Conservation (phyloP, 2,888 invertebrate species). For the Acanthosoma haemorrhoidale region DNA sequence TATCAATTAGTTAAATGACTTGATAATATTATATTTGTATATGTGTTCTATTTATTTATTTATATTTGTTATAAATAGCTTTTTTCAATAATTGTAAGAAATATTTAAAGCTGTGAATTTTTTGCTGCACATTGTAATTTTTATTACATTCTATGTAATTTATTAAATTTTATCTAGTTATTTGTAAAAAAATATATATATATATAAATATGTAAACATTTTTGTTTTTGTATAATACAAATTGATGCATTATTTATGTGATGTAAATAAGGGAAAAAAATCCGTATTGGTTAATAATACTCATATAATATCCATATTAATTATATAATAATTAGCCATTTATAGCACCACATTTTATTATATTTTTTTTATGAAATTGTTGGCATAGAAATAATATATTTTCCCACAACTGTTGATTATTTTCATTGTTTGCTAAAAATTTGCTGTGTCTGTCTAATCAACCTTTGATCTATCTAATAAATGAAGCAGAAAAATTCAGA, state of each 20-base stretch:
- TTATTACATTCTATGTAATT: neutral
- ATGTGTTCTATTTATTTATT: neutral
- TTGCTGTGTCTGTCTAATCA: neutral
- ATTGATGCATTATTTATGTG: neutral
- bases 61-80: too few species aligned
- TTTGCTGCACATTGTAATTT: slow-evolving; percentile 3
- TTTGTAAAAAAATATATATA: neutral
- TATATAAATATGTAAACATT: neutral
- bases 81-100: neutral
- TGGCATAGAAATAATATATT: slow-evolving; percentile 7
- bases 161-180: neutral
- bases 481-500: too few species aligned
- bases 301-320: neutral
- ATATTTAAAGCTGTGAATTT: neutral
- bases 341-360: neutral
- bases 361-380: neutral
- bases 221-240: neutral
- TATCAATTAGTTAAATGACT: too few species aligned
- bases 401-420: neutral
- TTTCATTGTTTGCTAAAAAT: neutral
- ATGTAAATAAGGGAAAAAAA: neutral
- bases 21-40: too few species aligned
- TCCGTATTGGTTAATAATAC: neutral
- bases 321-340: neutral
- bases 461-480: too few species aligned